Evolutionary conservation across 2,797 vertebrate genomes (phyloP), one percentile per base, ranked within the genome.

Genomic region (Alosa sapidissima): DNA sequence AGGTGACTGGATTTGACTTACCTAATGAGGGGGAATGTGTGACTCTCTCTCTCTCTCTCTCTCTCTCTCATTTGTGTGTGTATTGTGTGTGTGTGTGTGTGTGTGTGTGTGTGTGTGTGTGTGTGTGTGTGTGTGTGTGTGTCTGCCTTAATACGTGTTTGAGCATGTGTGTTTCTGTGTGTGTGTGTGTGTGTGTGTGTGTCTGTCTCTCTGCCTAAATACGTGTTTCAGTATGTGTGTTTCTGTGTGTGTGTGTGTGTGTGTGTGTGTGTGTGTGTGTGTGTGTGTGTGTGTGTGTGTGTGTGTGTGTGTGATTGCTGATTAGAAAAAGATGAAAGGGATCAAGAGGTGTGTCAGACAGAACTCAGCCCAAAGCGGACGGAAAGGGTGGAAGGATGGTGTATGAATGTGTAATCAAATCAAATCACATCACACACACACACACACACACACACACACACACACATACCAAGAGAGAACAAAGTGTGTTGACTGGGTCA

Each of bases 231-330:
- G 47, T 60, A 45, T 81, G 52, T 21, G 33, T 85, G 82, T 24
- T 51, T 81, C 33, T 58, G 83, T 84, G 83, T 28, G n/a, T 81
- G 85, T 28, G 85, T 54, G 13, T 68, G 81, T 58, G 60, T 28
- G 82, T 48, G 87, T 55, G 62, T 85, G 62, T 48, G 49, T 82
- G 8, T 36, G 58, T 60, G 28, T 49, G 41, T 81, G 52, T 13
- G 33, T 60, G 52, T 49, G 24, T 52, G 72, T 55, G 60, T 7
- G 75, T 82, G 82, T 58, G 82, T 83, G 82, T 83, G 49, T 84
- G 16, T 45, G 83, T 82, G 51, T 62, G 54, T 85, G 55, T 28
- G 60, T 28, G 60, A 28, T 2, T 65, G 58, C 16, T 16, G 58
- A 21, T 51, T 51, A 51, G 49, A 8, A 51, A 51, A 51, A 51